These are phyloP conservation scores for Cyanoliseus patagonus DNA, from an alignment of 2,113 vertebrate genomes.

Conservation along the genomic window DNA sequence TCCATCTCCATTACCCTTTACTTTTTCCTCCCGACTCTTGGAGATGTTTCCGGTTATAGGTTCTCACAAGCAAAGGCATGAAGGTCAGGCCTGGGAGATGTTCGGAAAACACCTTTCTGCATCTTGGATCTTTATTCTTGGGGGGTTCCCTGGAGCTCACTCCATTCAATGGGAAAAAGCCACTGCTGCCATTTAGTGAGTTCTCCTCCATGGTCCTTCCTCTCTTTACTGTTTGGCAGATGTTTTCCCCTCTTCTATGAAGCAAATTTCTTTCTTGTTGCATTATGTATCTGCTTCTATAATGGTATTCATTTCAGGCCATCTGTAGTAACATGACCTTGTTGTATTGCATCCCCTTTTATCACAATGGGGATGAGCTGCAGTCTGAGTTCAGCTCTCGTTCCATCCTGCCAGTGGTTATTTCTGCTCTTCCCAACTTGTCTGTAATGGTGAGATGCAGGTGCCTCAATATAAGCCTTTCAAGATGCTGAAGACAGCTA, in stretches of 20 bases:
- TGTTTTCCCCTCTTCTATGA: background rate
- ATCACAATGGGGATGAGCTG: background rate
- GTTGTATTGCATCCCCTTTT: background rate
- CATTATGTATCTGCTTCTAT: background rate
- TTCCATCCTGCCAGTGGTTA: background rate
- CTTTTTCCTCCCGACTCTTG: background rate
- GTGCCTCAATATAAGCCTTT: background rate
- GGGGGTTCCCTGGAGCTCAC: background rate
- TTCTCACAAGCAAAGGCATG: slow-evolving; percentile 19
- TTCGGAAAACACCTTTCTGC: slow-evolving; percentile 24
- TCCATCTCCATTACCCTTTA: slow-evolving; percentile 17
- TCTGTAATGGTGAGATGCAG: background rate
- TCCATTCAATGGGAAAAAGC: background rate
- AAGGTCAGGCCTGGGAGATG: slow-evolving; percentile 27
- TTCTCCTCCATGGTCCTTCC: background rate
- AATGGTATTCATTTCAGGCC: background rate
- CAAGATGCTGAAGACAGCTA: background rate
- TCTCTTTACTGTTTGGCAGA: background rate
- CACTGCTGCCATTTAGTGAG: background rate
- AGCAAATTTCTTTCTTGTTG: background rate
- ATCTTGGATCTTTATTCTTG: background rate
- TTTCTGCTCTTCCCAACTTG: background rate
- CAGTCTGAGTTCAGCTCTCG: background rate
- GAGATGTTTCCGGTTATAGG: slow-evolving; percentile 41
- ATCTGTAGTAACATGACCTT: background rate